These are phyloP conservation scores for Doris montereyensis DNA, from an alignment of 2,888 invertebrate species.

Conservation along the genomic window DNA sequence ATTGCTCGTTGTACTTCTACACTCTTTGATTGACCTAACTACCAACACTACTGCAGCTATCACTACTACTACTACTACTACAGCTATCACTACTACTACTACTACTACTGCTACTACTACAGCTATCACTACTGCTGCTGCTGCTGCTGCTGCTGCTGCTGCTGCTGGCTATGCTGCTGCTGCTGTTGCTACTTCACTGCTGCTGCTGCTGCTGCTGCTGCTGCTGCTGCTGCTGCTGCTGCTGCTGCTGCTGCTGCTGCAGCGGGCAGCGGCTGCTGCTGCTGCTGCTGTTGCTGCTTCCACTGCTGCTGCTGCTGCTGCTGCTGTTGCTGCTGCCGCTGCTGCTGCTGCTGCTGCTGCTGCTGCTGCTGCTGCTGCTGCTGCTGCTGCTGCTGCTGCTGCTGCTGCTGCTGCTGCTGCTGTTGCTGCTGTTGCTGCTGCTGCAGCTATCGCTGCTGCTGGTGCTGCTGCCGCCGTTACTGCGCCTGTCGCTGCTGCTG, in stretches of 20 bases:
- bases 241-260: slow-evolving; percentile 21
- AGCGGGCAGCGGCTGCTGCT: slow-evolving; percentile 16
- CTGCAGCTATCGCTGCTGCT: slow-evolving; percentile 11
- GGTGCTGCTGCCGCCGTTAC: slow-evolving; percentile 19
- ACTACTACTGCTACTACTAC: neutral
- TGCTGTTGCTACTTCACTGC: no score
- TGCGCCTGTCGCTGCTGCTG: slow-evolving; percentile 26
- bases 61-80: no score
- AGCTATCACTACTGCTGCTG: no score
- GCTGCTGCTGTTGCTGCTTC: slow-evolving; percentile 35
- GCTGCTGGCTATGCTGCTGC: neutral
- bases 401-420: slow-evolving; percentile 22
- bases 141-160: neutral
- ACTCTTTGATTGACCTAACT: no score
- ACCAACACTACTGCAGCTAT: no score
- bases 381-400: slow-evolving; percentile 25
- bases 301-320: slow-evolving; percentile 34
- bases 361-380: slow-evolving; percentile 27
- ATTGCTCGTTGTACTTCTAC: no score
- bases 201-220: slow-evolving; percentile 14
- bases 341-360: slow-evolving; percentile 21
- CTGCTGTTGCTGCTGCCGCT: slow-evolving; percentile 29
- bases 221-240: slow-evolving; percentile 27
- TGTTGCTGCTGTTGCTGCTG: slow-evolving; percentile 11
- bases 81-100: no score